Percentiles rank a stretch among this genome's conserved stretches.
These are phyloP conservation scores for Heliconius melpomene DNA, from an alignment of 1,140 invertebrate species.

Conservation along the genomic window DNA sequence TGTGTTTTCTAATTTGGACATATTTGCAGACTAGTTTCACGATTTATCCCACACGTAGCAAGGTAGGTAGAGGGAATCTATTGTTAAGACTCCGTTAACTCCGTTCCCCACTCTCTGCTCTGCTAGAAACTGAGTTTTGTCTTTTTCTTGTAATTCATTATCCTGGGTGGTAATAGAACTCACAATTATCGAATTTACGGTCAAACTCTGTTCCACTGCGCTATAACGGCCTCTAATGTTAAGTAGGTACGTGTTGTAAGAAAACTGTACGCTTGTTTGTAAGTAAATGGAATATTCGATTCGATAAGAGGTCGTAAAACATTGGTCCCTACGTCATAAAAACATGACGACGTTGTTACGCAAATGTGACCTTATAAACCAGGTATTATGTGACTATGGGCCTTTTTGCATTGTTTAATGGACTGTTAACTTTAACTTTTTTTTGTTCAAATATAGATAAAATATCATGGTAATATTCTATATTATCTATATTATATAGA, in stretches of 20 bases:
- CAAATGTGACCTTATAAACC: slow-evolving; percentile 58
- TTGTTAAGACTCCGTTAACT: too few species aligned
- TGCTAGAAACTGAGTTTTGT: too few species aligned
- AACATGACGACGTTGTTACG: slow-evolving; percentile 49
- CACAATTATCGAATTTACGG: too few species aligned
- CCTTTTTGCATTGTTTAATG: slow-evolving; percentile 68
- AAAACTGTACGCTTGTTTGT: slow-evolving; percentile 41
- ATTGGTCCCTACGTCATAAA: slow-evolving; percentile 70
- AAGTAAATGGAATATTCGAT: slow-evolving; percentile 62
- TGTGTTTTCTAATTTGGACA: too few species aligned
- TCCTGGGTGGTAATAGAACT: too few species aligned
- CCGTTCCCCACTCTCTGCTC: too few species aligned
- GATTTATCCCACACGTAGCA: too few species aligned
- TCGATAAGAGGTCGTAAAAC: slow-evolving; percentile 77
- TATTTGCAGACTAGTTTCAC: too few species aligned
- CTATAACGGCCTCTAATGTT: not conserved
- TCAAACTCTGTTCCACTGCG: too few species aligned
- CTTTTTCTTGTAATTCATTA: too few species aligned
- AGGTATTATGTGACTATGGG: slow-evolving; percentile 50
- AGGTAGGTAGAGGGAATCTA: too few species aligned
- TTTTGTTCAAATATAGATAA: slow-evolving; percentile 37
- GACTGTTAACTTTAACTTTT: not conserved
- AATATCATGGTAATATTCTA: slow-evolving; percentile 48
- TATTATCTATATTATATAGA: not conserved
- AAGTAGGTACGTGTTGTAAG: slow-evolving; percentile 24